Conservation (phyloP, 2,888 invertebrate genomes). For the Marronus borbonicus region DNA sequence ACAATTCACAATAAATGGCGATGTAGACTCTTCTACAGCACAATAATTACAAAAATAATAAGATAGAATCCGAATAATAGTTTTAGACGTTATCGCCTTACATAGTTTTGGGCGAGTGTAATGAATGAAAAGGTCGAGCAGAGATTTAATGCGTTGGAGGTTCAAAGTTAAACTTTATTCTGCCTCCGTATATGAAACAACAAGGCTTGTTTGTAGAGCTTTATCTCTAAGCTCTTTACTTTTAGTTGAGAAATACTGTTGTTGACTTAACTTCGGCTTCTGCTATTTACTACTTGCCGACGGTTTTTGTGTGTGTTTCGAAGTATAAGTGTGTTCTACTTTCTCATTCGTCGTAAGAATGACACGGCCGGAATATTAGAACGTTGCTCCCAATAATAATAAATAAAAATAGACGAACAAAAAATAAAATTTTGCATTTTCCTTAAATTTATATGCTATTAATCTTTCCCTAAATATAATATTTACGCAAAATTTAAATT, state of each 20-base stretch:
- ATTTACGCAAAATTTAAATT: too few species aligned
- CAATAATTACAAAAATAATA: conserved; percentile 15
- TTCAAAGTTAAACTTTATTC: conserved; percentile 57
- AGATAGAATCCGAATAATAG: not conserved
- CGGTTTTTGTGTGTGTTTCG: conserved; percentile 6
- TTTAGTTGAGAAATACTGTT: conserved; percentile 55
- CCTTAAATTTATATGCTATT: too few species aligned
- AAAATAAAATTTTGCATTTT: too few species aligned
- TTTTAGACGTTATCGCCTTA: not conserved
- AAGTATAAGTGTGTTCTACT: conserved; percentile 22
- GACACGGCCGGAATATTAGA: too few species aligned
- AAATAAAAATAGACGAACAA: too few species aligned
- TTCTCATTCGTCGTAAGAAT: conserved; percentile 26
- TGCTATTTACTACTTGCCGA: conserved; percentile 40
- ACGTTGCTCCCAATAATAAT: too few species aligned
- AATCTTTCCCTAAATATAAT: too few species aligned
- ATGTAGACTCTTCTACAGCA: not conserved
- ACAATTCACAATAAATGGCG: not conserved
- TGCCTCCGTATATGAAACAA: conserved; percentile 48
- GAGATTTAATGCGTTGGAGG: conserved; percentile 56
- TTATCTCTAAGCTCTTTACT: conserved; percentile 52
- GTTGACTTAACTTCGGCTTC: conserved; percentile 54
- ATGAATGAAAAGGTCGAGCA: conserved; percentile 51
- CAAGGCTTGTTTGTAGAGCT: conserved; percentile 55
- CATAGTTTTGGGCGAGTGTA: conserved; percentile 1